These are phyloP conservation scores for Cantharis rufa DNA, from an alignment of 2,888 invertebrate species.

Conservation along the genomic window DNA sequence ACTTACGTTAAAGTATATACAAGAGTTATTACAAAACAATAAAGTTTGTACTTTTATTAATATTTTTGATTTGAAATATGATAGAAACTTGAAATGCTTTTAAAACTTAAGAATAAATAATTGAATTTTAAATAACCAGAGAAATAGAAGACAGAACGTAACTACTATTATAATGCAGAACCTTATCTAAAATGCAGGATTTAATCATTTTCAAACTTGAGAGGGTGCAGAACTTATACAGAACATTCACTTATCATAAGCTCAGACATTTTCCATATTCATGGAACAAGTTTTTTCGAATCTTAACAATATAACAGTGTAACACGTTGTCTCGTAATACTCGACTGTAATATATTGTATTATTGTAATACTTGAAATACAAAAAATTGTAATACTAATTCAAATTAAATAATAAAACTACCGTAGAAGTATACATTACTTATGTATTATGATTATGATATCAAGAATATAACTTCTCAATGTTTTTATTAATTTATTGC, in stretches of 20 bases:
- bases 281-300: not conserved
- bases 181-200: not conserved
- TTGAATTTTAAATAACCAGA: not conserved
- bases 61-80: not conserved
- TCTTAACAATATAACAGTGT: not conserved
- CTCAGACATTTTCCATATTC: not conserved
- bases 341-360: too few relatives aligned
- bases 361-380: too few relatives aligned
- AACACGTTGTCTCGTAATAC: too few relatives aligned
- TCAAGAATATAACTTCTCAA: too few relatives aligned
- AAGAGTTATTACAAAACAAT: not conserved
- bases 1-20: not conserved
- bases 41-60: not conserved
- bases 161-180: not conserved
- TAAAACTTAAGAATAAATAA: not conserved
- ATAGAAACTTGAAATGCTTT: not conserved
- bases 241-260: not conserved
- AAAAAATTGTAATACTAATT: too few relatives aligned
- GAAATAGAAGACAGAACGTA: not conserved
- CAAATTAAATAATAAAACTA: too few relatives aligned
- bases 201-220: not conserved
- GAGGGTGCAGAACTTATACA: not conserved
- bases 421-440: too few relatives aligned
- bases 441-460: too few relatives aligned
- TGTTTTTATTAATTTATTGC: too few relatives aligned